A percentile compares a stretch with the other conserved stretches of the same genome.
phyloP scores from a whole-genome alignment of 1,140 invertebrate species.

The Hypothenemus hampei region DNA sequence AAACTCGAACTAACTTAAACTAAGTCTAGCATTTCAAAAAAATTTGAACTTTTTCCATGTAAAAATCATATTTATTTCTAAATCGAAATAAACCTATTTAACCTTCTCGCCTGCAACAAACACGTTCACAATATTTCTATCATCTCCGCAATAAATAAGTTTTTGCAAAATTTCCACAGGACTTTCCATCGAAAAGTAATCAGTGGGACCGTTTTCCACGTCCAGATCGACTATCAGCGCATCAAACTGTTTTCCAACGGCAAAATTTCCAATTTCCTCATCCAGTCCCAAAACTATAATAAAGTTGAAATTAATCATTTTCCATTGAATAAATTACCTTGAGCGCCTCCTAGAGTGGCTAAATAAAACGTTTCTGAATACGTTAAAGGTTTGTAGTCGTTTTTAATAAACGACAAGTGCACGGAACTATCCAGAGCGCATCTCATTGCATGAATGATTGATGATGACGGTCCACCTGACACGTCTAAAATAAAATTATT shows the following conservation, averaged over 20 bases:
- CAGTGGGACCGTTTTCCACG: constrained; percentile 31
- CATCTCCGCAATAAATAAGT: constrained; percentile 78
- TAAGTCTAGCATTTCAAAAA: no score
- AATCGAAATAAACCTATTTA: no score
- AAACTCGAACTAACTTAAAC: no score
- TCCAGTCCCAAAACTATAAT: constrained; percentile 67
- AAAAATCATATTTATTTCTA: no score
- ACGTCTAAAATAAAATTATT: constrained; percentile 58
- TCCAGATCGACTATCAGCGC: constrained; percentile 64
- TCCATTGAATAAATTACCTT: constrained; percentile 55
- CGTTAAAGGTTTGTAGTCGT: constrained; percentile 54
- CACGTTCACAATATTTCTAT: constrained; percentile 64
- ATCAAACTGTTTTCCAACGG: constrained; percentile 79
- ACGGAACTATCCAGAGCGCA: constrained; percentile 68
- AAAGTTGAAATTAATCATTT: constrained; percentile 23
- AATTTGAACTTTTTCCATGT: no score
- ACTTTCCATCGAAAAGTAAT: constrained; percentile 41
- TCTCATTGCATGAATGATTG: constrained; percentile 72
- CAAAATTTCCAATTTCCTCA: constrained; percentile 72
- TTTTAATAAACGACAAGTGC: constrained; percentile 52
- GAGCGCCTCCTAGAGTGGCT: constrained; percentile 80
- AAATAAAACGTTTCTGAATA: constrained; percentile 77
- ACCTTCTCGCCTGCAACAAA: constrained; percentile 8
- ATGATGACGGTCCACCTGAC: constrained; percentile 70
- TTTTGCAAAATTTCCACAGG: constrained; percentile 66